These are phyloP conservation scores for Pangasius macronema DNA, from an alignment of 2,797 vertebrate species.

Conservation along the genomic window DNA sequence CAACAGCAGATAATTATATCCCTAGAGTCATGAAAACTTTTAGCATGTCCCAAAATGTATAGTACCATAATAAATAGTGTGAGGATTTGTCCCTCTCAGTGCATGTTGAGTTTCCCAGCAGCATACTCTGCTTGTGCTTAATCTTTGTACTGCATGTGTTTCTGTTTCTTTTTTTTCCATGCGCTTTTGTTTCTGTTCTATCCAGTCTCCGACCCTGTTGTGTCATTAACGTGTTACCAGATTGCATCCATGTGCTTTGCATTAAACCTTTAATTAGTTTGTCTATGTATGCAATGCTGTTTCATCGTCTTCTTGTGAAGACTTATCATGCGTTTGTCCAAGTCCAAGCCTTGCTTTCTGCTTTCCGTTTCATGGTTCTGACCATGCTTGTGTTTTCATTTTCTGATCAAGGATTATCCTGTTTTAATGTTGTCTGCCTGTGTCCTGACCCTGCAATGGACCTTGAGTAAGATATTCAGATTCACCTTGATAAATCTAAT, in stretches of 20 bases:
- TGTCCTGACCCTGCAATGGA: not conserved
- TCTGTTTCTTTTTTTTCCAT: not conserved
- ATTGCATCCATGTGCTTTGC: not conserved
- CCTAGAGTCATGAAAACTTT: not conserved
- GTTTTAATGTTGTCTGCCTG: not conserved
- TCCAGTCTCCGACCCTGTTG: not conserved
- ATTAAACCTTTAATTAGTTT: not conserved
- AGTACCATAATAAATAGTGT: not conserved
- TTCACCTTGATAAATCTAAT: not conserved
- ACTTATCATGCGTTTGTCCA: not conserved
- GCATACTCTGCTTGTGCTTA: not conserved
- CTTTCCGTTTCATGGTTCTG: not conserved
- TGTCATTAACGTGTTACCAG: not conserved
- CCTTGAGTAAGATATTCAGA: not conserved
- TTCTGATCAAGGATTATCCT: not conserved
- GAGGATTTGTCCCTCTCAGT: not conserved
- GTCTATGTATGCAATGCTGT: not conserved
- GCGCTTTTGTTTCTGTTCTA: not conserved
- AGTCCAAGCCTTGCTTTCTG: not conserved
- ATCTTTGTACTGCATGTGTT: not conserved
- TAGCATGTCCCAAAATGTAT: not conserved
- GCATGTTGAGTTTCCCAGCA: not conserved
- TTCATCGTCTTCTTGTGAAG: not conserved
- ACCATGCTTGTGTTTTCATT: not conserved
- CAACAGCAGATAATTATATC: not conserved